Evolutionary conservation across 2,888 invertebrate genomes (phyloP), one percentile per base, ranked within the genome.

Genomic region (Gandaritis pyraliata): DNA sequence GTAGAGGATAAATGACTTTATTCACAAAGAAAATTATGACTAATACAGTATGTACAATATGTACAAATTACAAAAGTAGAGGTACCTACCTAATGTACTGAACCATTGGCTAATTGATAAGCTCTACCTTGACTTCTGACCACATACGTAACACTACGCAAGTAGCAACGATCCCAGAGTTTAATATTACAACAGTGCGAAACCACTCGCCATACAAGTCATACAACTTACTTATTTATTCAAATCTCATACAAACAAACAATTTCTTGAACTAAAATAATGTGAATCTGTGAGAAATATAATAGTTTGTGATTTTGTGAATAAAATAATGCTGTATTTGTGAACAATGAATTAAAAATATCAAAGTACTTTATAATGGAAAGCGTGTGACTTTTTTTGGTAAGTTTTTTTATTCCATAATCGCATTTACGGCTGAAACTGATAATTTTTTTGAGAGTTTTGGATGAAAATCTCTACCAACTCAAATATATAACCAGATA

Each of bases 101-200:
- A 58, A 54, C 54, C 53, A 29, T 7, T 8, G 23, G 23, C 8
- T 1, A 7, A n/a, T 45, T 10, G 49, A 58, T 48, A 49, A 58
- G 36, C 18, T 48, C 48, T 11, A 43, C 46, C 58, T 64, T 56
- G 63, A 56, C 61, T 43, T 54, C 47, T 60, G 51, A 61, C 58
- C 54, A 61, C 49, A 56, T 36, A 65, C 54, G 48, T 63, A 64
- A 61, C 51, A 64, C 49, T 53, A 51, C 50, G 58, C 12, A 51
- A 47, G 39, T 29, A 4, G 45, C 15, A 43, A 13, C 23, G 18
- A 12, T n/a, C 12, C 39, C 13, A 18, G 13, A 23, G 60, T 55
- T 52, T 45, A 13, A 38, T 36, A 36, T 5, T 2, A 11, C 46
- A 38, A 53, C 59, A 53, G 53, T 59, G 16, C 45, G 30, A 50